Evolutionary conservation across 1,140 invertebrate species (phyloP).

Genomic region (Antheraea mylitta): DNA sequence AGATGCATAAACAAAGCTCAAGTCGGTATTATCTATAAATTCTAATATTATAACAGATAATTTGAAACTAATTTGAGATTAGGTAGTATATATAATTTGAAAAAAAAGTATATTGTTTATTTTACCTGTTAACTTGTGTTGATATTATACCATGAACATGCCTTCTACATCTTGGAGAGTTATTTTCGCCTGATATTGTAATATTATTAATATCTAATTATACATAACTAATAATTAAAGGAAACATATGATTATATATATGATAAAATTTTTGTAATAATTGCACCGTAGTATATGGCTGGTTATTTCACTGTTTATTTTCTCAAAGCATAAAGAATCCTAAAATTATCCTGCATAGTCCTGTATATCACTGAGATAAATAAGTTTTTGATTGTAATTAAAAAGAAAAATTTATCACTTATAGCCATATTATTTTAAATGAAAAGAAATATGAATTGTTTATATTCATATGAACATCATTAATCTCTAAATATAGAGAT

Average conservation of each 20-base stretch:
- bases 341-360: background rate
- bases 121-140: slow-evolving; percentile 10
- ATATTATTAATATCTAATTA: slow-evolving; percentile 21
- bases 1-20: slow-evolving; percentile 51
- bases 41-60: slow-evolving; percentile 24
- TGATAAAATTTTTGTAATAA: background rate
- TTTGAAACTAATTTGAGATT: slow-evolving; percentile 21
- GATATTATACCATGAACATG: slow-evolving; percentile 61
- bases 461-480: too few relatives aligned
- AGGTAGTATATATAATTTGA: slow-evolving; percentile 16
- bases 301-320: background rate
- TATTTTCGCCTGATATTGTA: slow-evolving; percentile 41
- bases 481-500: too few relatives aligned
- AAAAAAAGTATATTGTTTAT: background rate
- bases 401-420: background rate
- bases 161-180: slow-evolving; percentile 47
- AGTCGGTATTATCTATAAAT: slow-evolving; percentile 44
- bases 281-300: background rate
- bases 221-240: slow-evolving; percentile 13
- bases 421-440: background rate
- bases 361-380: background rate
- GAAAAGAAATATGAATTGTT: background rate
- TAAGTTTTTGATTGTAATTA: background rate
- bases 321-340: background rate
- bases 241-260: background rate